Conservation (phyloP, 2,888 invertebrate genomes). For the Acronicta psi region DNA sequence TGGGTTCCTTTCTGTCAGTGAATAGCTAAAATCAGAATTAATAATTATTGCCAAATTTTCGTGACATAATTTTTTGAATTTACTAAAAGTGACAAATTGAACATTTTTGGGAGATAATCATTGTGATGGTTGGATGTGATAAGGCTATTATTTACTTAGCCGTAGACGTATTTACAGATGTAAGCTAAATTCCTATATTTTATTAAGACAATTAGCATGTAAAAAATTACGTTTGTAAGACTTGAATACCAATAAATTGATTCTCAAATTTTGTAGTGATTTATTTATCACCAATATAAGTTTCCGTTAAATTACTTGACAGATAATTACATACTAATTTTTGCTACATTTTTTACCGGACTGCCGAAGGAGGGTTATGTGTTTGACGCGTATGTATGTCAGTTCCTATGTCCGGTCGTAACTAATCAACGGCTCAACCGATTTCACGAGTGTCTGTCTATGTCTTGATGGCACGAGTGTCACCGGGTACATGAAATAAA, state of each 20-base stretch:
- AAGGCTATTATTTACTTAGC: slow-evolving; percentile 68
- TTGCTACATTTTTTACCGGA: no score
- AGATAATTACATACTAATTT: no score
- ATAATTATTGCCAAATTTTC: slow-evolving; percentile 36
- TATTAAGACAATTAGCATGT: slow-evolving; percentile 74
- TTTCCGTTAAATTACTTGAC: no score
- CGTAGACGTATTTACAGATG: slow-evolving; percentile 65
- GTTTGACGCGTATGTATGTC: no score
- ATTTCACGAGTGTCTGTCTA: no score
- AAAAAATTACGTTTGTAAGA: slow-evolving; percentile 78
- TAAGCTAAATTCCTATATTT: slow-evolving; percentile 86
- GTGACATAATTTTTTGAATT: slow-evolving; percentile 33
- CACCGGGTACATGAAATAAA: no score
- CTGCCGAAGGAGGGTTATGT: no score
- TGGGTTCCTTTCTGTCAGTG: slow-evolving; percentile 13
- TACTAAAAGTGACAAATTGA: slow-evolving; percentile 49
- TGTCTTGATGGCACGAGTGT: no score
- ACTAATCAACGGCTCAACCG: no score
- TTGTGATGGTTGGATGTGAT: slow-evolving; percentile 86
- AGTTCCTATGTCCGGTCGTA: no score
- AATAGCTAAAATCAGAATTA: slow-evolving; percentile 23
- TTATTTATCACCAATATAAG: slow-evolving; percentile 1
- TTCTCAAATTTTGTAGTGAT: slow-evolving; percentile 45
- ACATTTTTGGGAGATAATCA: slow-evolving; percentile 58
- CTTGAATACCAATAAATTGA: slow-evolving; percentile 75